A percentile compares a stretch with the other conserved stretches of the same genome.
phyloP scores from a whole-genome alignment of 2,113 vertebrate species.

The Rhipidura dahli region DNA sequence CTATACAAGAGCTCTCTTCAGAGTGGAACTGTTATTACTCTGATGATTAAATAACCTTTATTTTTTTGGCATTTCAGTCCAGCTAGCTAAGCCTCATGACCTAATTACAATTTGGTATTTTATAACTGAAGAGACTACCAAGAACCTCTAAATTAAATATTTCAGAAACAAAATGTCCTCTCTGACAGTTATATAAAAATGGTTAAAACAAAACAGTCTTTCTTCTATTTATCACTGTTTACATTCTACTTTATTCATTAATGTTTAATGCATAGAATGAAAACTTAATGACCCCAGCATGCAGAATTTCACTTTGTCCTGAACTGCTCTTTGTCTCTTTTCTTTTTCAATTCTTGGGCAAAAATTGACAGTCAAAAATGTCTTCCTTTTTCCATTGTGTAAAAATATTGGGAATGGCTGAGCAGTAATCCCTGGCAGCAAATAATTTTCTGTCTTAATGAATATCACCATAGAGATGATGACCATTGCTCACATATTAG shows the following conservation, averaged over 20 bases:
- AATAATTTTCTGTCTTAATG: neutral
- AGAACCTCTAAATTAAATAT: conserved; percentile 66
- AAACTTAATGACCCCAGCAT: conserved; percentile 69
- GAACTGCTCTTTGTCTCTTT: neutral
- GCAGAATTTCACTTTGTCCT: neutral
- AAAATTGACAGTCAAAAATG: neutral
- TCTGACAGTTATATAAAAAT: conserved; percentile 43
- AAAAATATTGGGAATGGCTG: neutral
- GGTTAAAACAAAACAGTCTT: conserved; percentile 42
- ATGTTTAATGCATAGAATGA: conserved; percentile 66
- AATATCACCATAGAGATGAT: neutral
- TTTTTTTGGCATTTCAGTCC: conserved; percentile 67
- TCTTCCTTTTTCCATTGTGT: neutral
- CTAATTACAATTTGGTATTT: conserved; percentile 75
- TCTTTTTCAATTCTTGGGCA: neutral
- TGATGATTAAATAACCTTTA: conserved; percentile 69
- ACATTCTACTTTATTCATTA: conserved; percentile 59
- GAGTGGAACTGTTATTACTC: neutral
- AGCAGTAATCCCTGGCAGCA: neutral
- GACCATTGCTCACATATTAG: neutral
- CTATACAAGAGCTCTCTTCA: neutral
- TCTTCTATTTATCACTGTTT: conserved; percentile 48
- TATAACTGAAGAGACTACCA: conserved; percentile 58
- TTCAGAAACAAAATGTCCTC: conserved; percentile 60
- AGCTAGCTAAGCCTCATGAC: conserved; percentile 64